These are phyloP conservation scores for Zaprionus inermis DNA, from an alignment of 1,140 invertebrate genomes.

Conservation along the genomic window DNA sequence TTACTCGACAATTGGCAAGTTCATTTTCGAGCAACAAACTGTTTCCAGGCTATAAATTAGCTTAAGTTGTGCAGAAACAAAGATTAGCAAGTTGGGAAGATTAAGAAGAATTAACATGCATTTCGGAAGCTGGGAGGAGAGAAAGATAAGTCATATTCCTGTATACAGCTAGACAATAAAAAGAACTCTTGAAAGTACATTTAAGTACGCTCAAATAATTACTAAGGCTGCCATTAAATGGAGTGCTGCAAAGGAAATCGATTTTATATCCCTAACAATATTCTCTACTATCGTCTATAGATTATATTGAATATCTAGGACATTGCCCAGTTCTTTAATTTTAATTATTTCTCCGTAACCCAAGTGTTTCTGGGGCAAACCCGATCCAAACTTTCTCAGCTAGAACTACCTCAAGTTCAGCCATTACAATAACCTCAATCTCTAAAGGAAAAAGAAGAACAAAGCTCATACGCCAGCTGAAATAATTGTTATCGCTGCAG, in stretches of 20 bases:
- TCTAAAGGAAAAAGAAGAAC: neutral
- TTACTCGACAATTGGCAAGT: neutral
- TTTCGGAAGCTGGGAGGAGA: too few species aligned
- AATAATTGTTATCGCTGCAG: constrained; percentile 7
- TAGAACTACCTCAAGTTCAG: neutral
- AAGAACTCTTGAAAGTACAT: neutral
- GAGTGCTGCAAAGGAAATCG: too few species aligned
- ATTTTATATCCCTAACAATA: too few species aligned
- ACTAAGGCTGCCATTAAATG: neutral
- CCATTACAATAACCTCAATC: neutral
- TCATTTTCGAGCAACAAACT: neutral
- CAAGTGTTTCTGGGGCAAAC: too few species aligned
- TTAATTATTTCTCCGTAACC: too few species aligned
- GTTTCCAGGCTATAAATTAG: neutral
- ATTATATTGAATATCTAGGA: too few species aligned
- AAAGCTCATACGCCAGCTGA: constrained; percentile 1
- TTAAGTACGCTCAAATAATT: neutral
- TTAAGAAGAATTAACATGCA: too few species aligned
- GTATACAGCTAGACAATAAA: neutral
- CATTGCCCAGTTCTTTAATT: too few species aligned
- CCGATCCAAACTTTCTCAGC: neutral
- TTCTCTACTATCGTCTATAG: too few species aligned
- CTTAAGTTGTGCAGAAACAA: neutral
- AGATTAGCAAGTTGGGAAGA: too few species aligned
- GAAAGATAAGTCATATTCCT: neutral